phyloP scores from a whole-genome alignment of 2,113 vertebrate species.

The Ciconia maguari region DNA sequence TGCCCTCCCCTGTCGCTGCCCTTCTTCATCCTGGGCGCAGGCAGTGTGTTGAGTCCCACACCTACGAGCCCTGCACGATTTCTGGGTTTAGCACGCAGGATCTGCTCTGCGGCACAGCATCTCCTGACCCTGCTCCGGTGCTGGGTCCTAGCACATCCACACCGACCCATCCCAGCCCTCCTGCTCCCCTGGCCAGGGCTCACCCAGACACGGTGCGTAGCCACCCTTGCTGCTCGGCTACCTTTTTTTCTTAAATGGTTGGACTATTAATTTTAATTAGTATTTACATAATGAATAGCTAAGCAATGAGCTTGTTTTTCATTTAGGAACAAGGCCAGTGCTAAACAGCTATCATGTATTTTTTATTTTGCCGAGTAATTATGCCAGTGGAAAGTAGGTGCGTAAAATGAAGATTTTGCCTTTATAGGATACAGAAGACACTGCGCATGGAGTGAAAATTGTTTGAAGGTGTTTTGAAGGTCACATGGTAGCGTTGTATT shows the following conservation, averaged over 20 bases:
- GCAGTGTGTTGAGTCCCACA: too few relatives aligned
- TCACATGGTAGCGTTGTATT: not conserved
- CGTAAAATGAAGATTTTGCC: not conserved
- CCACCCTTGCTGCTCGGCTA: not conserved
- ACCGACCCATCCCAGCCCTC: fast-evolving
- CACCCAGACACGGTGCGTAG: not conserved
- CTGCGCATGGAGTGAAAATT: not conserved
- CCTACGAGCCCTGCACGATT: not conserved
- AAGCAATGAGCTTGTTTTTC: not conserved
- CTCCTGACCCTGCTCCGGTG: not conserved
- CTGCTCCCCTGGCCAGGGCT: not conserved
- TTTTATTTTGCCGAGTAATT: not conserved
- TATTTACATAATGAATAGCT: not conserved
- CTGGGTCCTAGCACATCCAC: not conserved
- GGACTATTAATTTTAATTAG: not conserved
- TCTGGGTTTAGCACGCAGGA: not conserved
- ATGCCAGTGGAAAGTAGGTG: not conserved
- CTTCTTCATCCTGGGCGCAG: not conserved
- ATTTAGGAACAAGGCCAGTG: not conserved
- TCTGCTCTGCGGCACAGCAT: not conserved
- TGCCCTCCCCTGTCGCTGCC: not conserved
- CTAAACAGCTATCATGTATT: not conserved
- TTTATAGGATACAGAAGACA: not conserved
- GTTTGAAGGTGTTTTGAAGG: not conserved
- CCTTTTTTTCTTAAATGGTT: not conserved